Conservation (phyloP, 2,797 vertebrate genomes). For the Fundulus diaphanus region DNA sequence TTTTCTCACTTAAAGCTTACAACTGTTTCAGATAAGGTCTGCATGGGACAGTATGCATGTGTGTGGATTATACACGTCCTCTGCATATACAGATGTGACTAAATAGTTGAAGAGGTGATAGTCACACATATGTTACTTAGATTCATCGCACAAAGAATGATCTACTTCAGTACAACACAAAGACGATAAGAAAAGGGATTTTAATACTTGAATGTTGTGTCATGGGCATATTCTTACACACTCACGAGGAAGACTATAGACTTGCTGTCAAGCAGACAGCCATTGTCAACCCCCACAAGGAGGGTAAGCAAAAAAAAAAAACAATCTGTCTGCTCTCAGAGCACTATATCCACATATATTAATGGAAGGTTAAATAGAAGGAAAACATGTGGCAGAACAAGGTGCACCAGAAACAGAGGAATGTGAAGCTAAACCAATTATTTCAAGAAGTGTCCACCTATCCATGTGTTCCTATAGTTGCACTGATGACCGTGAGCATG, state of each 20-base stretch:
- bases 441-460: too few relatives aligned
- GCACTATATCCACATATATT: background rate
- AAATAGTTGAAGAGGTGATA: background rate
- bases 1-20: slow-evolving; percentile 28
- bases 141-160: background rate
- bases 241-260: background rate
- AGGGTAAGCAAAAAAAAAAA: background rate
- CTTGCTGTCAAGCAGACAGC: background rate
- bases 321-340: background rate
- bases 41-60: background rate
- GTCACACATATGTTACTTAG: too few relatives aligned
- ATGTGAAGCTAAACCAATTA: background rate
- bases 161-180: background rate
- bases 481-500: too few relatives aligned
- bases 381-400: background rate
- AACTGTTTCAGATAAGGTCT: background rate
- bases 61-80: background rate
- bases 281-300: background rate
- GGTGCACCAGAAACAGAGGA: background rate
- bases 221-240: background rate
- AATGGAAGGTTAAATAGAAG: background rate
- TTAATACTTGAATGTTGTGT: background rate
- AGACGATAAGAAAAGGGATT: background rate
- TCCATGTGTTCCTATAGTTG: too few relatives aligned
- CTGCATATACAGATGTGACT: background rate